Evolutionary conservation across 2,888 invertebrate genomes (phyloP).

Genomic region (Ganaspis brasiliensis): DNA sequence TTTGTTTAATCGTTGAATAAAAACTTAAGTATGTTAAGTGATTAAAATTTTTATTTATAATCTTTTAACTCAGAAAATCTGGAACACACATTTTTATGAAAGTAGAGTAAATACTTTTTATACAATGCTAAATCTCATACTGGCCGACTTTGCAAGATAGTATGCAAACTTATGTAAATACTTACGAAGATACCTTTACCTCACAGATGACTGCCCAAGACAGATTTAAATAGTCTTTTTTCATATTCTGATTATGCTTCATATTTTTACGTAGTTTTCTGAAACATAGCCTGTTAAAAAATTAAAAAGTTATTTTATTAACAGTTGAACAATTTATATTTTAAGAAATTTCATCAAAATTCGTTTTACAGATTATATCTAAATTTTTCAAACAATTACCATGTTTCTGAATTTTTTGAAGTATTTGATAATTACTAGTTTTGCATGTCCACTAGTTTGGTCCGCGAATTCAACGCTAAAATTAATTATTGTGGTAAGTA

Average conservation of each 20-base stretch:
- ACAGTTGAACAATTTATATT: not conserved
- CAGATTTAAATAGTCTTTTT: not conserved
- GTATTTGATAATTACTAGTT: not conserved
- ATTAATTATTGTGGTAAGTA: slow-evolving; percentile 15
- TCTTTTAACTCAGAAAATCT: not conserved
- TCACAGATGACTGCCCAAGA: too few species aligned
- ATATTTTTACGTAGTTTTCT: not conserved
- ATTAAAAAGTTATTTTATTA: not conserved
- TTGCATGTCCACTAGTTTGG: not conserved
- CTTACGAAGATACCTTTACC: not conserved
- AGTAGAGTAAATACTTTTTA: not conserved
- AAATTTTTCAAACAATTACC: not conserved
- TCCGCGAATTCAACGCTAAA: slow-evolving; percentile 2
- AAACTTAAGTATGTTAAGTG: too few species aligned
- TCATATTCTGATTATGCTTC: not conserved
- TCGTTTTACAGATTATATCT: not conserved
- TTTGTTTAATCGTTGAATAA: too few species aligned
- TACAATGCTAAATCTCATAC: not conserved
- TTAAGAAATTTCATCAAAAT: not conserved
- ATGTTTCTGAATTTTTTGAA: not conserved
- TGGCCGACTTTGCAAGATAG: not conserved
- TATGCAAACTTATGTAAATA: slow-evolving; percentile 1
- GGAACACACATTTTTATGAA: not conserved
- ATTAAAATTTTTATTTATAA: not conserved
- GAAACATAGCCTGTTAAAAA: not conserved